Evolutionary conservation across 1,140 invertebrate species (phyloP), one percentile per base, ranked within the genome.

Genomic region (Agrypnia vestita): DNA sequence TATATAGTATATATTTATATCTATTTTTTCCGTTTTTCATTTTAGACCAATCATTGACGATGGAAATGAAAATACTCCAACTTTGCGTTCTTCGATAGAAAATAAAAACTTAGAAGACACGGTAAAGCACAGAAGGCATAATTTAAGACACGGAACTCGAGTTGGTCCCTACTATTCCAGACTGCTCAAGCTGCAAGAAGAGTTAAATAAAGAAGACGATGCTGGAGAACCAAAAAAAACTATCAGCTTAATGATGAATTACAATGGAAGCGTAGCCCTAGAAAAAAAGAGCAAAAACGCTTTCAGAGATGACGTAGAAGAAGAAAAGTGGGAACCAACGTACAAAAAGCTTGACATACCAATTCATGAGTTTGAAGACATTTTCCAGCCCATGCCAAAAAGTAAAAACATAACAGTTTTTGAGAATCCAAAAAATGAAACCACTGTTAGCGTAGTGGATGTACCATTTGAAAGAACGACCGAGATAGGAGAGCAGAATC

Each of bases 311-410:
- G 78, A 83, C 9, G 7, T 83, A 8, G 81, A 83, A 59, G 75
- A 80, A 56, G 81, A 80, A 19, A 80, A 78, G 62, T 83, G 78
- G 79, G 78, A 83, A 19, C 71, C 79, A 11, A 62, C 75, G 10
- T 80, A 67, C 19, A 86, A 82, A 76, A 86, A 85, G 51, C 85
- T 86, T 13, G 88, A 89, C 76, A 85, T 89, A 74, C 91, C 91
- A 0, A 88, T 90, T 81, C 91, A 92, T 78, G 91, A 92, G 67
- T 92, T 91, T 73, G 90, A 91, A 83, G 88, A 89, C 35, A 89
- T 85, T 75, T 91, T 92, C 74, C 90, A 91, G 85, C 84, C 89
- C 6, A 91, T 89, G 83, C 85, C 87, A 49, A 21, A 62, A 35
- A 15, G 59, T 10, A 76, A 61, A 59, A 75, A 62, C n/a, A 9